Evolutionary conservation across 2,113 vertebrate species (phyloP), one percentile per base, ranked within the genome.

Genomic region (Gadus macrocephalus): DNA sequence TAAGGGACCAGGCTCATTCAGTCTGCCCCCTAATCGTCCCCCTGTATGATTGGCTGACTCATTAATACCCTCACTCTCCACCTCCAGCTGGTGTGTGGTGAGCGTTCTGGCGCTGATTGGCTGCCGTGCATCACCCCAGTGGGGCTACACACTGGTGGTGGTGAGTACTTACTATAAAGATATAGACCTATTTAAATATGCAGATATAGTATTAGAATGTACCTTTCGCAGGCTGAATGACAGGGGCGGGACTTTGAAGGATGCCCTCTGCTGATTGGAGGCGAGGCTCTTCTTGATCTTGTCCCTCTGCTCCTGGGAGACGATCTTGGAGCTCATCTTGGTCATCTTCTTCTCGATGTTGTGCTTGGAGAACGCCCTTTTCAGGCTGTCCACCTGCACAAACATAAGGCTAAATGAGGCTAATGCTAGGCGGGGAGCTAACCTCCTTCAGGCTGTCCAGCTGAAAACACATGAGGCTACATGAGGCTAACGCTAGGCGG

Each of bases 331-430:
- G 78, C 96, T 84, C 15, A 98, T 91, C 85, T 95, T 94, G 60
- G 91, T 98, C 97, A 99, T 99, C 87, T 95, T 97, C 82, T 98
- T 99, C 90, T 98, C 97, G 0, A 98, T 95, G 83, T 97, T 99
- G 78, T 98, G 94, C 38, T 92, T 94, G 68, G 96, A 97, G 84
- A 98, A 98, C 0, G 95, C 96, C 80, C 96, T 98, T 89, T 99
- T 99, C 83, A 99, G 90, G 78, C 95, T 98, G 85, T 98, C 97
- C 1, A 98, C 89, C 88, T 90, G 77, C 8, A n/a, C 16, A 76
- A 19, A 74, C 16, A 68, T 0, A 62, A 20, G 20, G 2, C 65
- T 15, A 11, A 1, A 11, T 58, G 1, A 3, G 8, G 56, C 15
- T 25, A 25, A n/a, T 4, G 19, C 5, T 5, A 27, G 60, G 6